Conservation (phyloP, 2,888 invertebrate species). For the Cosmopolites sordidus region DNA sequence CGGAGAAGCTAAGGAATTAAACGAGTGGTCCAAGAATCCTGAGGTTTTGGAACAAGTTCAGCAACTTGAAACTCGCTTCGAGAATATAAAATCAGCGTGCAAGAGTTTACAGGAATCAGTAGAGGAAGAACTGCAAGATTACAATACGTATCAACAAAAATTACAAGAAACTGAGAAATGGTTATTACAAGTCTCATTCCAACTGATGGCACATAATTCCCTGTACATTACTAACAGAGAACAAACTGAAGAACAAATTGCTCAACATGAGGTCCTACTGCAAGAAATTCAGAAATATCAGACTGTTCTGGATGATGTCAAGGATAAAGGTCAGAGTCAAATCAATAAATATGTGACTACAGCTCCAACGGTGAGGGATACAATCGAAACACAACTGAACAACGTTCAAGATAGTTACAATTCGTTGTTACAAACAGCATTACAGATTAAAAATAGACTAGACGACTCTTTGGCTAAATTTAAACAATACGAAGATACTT, state of each 20-base stretch:
- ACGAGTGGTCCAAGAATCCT: conserved; percentile 66
- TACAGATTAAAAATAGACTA: conserved; percentile 85
- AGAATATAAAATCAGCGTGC: conserved; percentile 62
- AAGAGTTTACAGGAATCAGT: conserved; percentile 61
- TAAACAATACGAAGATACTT: conserved; percentile 86
- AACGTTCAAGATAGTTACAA: conserved; percentile 93
- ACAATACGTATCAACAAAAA: conserved; percentile 81
- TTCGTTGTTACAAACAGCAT: conserved; percentile 80
- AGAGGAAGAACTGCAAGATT: conserved; percentile 78
- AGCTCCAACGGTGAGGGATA: conserved; percentile 69
- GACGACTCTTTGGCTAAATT: conserved; percentile 87
- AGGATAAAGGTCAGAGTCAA: conserved; percentile 77
- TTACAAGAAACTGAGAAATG: conserved; percentile 94
- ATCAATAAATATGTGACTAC: conserved; percentile 72
- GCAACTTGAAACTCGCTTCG: conserved; percentile 67
- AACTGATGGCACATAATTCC: conserved; percentile 93
- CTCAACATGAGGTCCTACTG: conserved; percentile 75
- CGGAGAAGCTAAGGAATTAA: conserved; percentile 71
- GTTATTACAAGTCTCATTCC: conserved; percentile 91
- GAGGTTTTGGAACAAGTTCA: conserved; percentile 63
- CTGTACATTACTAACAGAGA: conserved; percentile 86
- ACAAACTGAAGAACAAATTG: conserved; percentile 85
- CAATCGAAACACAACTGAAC: conserved; percentile 78
- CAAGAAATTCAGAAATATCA: conserved; percentile 82
- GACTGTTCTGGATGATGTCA: conserved; percentile 73